Evolutionary conservation across 2,113 vertebrate species (phyloP), one percentile per base, ranked within the genome.

Genomic region (Burhinus bistriatus): DNA sequence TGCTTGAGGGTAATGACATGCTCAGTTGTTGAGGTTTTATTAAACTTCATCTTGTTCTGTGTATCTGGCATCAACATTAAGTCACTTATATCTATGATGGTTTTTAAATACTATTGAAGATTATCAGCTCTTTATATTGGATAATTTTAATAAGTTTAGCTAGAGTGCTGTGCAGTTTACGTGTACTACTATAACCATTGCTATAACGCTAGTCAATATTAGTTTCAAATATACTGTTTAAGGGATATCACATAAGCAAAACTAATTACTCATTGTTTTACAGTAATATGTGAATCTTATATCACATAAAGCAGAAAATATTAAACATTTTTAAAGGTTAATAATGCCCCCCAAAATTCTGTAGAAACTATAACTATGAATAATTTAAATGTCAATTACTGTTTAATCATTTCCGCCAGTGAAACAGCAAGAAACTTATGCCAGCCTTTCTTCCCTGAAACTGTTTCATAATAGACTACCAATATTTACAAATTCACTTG

Each of bases 361-460:
- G 44, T 40, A 72, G 40, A 92, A 94, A 70, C 11, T 59, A 9
- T 76, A 94, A n/a, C 42, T 76, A 94, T 83, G 26, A 97, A 97
- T 97, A 97, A 97, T 91, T 97, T 92, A 96, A 87, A 95, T 66
- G 15, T 17, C 82, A 96, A 96, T 94, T 82, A 93, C 71, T 90
- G 27, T 90, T 95, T 97, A 89, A 91, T 97, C 93, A 96, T 95
- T 96, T 97, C 85, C 93, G 42, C 76, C 81, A 92, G 38, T 61
- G 72, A 92, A 97, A 97, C 36, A 79, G 36, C 87, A 87, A 94
- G 93, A 95, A 83, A 85, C 13, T 94, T 40, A 89, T 66, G 64
- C 52, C 93, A 94, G 76, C 83, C 77, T 95, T 83, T 95, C 68
- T 96, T 95, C 92, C 73, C 64, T 8, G 6, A 81, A 79, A 93